Base-by-base conservation (phyloP, 2,113 vertebrate species). In the Trematomus loennbergii region DNA sequence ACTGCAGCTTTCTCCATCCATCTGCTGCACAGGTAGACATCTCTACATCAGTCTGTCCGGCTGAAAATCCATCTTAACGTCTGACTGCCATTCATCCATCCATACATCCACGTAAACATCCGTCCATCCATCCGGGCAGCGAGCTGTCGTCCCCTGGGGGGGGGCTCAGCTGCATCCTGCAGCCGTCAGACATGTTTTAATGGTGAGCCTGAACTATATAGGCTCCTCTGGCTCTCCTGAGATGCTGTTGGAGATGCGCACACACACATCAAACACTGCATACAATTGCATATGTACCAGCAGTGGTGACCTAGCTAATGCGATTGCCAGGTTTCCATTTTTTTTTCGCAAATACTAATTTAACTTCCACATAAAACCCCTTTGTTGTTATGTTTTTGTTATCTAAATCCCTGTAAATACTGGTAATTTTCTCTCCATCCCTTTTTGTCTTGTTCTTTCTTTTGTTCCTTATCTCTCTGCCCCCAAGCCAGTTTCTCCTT, bases 131-230 rank as follows among this genome's bases (percentile, higher is more conserved):
- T 48, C 43, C 75, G 66, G 33, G 73, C 79, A 70, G 79, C 49
- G 58, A 78, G 76, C 89, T 89, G 64, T 22, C 76, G 63, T 90
- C 89, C 78, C 91, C 79, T 60, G 85, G 87, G 73, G 93, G 25
- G 25, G 82, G 90, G 90, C 72, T 92, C 91, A 82, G 88, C 88
- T 82, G 92, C 81, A 82, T 87, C 64, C 85, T 81, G 81, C 63
- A 73, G 84, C 86, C 84, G 62, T 85, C 79, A 88, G 82, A 81
- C 78, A 84, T 60, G 79, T 81, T 89, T 93, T 91, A 90, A 89
- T 89, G 80, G 77, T 78, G 65, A 79, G 59, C 11, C 62, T 85
- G 66, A 86, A 83, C 81, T 79, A 77, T 71, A 74, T 65, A 65
- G 59, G 64, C 73, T 84, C 54, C 66, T 45, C 55, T 63, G 75